phyloP scores from a whole-genome alignment of 2,888 invertebrate genomes.

The Harpalus rubripes region DNA sequence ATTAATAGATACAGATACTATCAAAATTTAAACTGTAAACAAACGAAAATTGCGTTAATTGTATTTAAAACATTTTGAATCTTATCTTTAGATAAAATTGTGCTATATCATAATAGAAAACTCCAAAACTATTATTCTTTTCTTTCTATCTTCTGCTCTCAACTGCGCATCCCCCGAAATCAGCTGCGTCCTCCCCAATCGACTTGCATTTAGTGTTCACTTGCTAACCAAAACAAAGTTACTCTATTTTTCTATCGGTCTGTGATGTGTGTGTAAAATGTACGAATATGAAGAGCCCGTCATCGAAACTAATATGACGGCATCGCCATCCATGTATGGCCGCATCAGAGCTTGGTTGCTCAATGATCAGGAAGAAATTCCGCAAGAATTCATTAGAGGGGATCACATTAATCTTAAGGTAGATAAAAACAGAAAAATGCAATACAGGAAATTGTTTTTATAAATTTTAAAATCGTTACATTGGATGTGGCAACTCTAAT shows the following conservation, averaged over 20 bases:
- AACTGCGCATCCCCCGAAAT: conserved; percentile 45
- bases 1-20: too few relatives aligned
- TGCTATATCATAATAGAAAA: background rate
- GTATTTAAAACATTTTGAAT: conserved; percentile 14
- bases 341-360: conserved; percentile 73
- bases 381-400: conserved; percentile 71
- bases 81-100: conserved; percentile 27
- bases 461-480: background rate
- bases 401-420: conserved; percentile 73
- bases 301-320: conserved; percentile 68
- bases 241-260: background rate
- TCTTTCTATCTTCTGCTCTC: background rate
- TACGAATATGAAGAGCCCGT: conserved; percentile 71
- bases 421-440: conserved; percentile 21
- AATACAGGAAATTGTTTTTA: background rate
- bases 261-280: conserved; percentile 67
- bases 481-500: background rate
- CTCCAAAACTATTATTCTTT: background rate
- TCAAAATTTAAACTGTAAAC: conserved; percentile 2
- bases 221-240: conserved; percentile 9
- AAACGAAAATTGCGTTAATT: conserved; percentile 11
- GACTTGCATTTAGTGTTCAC: background rate
- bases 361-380: conserved; percentile 70
- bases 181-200: conserved; percentile 34
- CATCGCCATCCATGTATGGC: conserved; percentile 72